A percentile compares a stretch with the other conserved stretches of the same genome.
Evolutionary conservation across 2,797 vertebrate genomes (phyloP).

Genomic region (Gymnoscopelus braueri): DNA sequence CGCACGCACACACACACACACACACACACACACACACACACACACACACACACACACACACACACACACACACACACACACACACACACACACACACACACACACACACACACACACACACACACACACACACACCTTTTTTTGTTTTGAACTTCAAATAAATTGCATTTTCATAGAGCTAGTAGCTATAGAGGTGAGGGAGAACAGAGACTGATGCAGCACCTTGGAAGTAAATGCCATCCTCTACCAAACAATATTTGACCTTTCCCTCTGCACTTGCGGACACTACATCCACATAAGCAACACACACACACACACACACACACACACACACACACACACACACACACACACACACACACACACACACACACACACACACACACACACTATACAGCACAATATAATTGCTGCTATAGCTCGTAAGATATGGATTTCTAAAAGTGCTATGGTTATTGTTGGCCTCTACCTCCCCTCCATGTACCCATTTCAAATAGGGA

Average conservation of each 20-base stretch:
- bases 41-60: slow-evolving; percentile 22
- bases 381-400: slow-evolving; percentile 1
- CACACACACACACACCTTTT: not conserved
- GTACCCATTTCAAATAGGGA: slow-evolving; percentile 35
- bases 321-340: slow-evolving; percentile 4
- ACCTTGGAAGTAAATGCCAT: slow-evolving; percentile 45
- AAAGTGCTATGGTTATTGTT: slow-evolving; percentile 51
- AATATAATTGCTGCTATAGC: slow-evolving; percentile 47
- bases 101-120: slow-evolving; percentile 19
- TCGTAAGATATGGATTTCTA: slow-evolving; percentile 45
- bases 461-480: slow-evolving; percentile 25
- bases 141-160: not conserved
- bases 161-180: not conserved
- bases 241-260: slow-evolving; percentile 51
- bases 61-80: slow-evolving; percentile 1
- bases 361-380: not conserved
- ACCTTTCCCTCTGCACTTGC: slow-evolving; percentile 56
- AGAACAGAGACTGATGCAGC: slow-evolving; percentile 18
- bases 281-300: slow-evolving; percentile 18
- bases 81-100: slow-evolving; percentile 11
- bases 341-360: slow-evolving; percentile 31
- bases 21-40: slow-evolving; percentile 4
- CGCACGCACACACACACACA: too few species aligned
- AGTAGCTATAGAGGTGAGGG: not conserved
- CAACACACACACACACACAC: slow-evolving; percentile 7